Evolutionary conservation across 2,888 invertebrate genomes (phyloP).

Genomic region (Trimorus sp.): DNA sequence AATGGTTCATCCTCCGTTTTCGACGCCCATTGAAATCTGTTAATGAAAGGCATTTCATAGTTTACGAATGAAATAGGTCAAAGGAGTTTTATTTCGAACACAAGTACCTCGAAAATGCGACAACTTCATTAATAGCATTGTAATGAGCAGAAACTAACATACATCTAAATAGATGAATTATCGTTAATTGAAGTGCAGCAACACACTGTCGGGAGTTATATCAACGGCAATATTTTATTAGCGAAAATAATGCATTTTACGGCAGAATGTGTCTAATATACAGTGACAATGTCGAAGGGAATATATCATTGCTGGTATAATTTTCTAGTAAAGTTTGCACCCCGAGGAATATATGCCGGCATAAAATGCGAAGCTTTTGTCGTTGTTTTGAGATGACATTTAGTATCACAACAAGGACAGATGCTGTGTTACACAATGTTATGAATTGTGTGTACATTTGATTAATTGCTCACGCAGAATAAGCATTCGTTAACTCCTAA

Average conservation of each 20-base stretch:
- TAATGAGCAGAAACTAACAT: conserved; percentile 7
- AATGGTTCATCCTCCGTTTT: not conserved
- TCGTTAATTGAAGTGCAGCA: conserved; percentile 3
- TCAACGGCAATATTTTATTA: conserved; percentile 1
- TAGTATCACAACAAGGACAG: conserved; percentile 61
- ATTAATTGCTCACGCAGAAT: conserved; percentile 76
- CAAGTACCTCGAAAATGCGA: conserved; percentile 17
- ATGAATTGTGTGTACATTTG: conserved; percentile 75
- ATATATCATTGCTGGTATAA: conserved; percentile 8
- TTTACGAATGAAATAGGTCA: conserved; percentile 25
- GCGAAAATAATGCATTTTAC: conserved; percentile 10
- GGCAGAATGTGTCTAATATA: not conserved
- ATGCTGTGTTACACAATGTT: conserved; percentile 72
- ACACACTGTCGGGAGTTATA: not conserved
- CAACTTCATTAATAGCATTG: conserved; percentile 22
- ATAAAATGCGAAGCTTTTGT: conserved; percentile 65
- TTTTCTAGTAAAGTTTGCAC: conserved; percentile 33
- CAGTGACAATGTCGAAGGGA: not conserved
- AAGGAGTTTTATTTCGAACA: conserved; percentile 25
- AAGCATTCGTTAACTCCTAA: conserved; percentile 69
- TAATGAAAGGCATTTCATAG: conserved; percentile 8
- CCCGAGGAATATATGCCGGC: conserved; percentile 19
- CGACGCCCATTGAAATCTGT: conserved; percentile 16
- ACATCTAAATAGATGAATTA: not conserved
- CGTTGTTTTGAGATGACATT: conserved; percentile 58